phyloP scores from a whole-genome alignment of 1,140 invertebrate species.

The Ruditapes philippinarum region DNA sequence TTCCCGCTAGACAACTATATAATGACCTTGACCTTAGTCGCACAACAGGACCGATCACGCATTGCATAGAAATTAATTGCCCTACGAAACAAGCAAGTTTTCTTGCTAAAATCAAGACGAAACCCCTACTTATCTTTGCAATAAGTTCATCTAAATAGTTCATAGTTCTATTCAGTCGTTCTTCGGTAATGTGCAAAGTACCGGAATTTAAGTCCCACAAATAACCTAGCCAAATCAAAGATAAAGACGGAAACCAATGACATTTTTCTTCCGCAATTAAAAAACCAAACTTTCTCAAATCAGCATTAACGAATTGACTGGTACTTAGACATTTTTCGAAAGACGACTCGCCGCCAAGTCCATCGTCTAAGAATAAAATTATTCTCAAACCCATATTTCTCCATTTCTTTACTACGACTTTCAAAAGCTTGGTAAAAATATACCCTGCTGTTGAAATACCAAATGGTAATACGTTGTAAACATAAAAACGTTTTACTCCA shows the following conservation, averaged over 20 bases:
- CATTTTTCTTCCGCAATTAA: neutral
- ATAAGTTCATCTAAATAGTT: neutral
- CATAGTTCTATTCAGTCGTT: neutral
- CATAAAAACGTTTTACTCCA: neutral
- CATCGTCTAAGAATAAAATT: conserved; percentile 4
- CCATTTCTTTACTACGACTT: neutral
- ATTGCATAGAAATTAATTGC: conserved; percentile 10
- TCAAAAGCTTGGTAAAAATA: conserved; percentile 19
- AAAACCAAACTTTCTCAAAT: neutral
- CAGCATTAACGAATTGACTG: neutral
- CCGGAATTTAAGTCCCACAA: too few relatives aligned
- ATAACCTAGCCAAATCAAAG: neutral
- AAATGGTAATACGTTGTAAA: conserved; percentile 4
- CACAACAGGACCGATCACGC: neutral
- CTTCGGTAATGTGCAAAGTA: too few relatives aligned
- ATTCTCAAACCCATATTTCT: neutral
- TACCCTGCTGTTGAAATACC: neutral
- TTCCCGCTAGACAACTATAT: neutral
- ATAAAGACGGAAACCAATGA: neutral
- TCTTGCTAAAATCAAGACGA: neutral
- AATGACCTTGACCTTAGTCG: neutral
- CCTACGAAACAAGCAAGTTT: conserved; percentile 18
- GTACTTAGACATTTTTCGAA: neutral
- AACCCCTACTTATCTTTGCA: neutral
- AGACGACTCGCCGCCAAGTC: neutral